Conservation (phyloP, 2,888 invertebrate species). For the Eupeodes luniger region DNA sequence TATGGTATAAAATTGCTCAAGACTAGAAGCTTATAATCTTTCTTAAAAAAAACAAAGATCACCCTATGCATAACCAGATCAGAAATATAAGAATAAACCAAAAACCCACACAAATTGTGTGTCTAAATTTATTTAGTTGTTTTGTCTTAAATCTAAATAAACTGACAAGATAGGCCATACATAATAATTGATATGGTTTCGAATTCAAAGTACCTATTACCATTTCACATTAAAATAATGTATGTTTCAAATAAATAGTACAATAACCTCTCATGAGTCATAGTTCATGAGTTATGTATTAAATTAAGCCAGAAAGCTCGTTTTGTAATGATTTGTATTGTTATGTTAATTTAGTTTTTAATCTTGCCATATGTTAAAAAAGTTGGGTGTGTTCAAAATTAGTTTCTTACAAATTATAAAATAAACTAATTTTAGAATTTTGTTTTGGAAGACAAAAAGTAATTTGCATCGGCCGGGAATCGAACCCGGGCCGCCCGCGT, state of each 20-base stretch:
- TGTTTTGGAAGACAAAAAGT: slow-evolving; percentile 18
- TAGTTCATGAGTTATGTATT: too few species aligned
- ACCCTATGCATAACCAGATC: not conserved
- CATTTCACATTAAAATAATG: too few species aligned
- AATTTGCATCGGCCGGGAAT: slow-evolving; percentile 74
- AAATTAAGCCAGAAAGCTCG: too few species aligned
- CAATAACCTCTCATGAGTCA: too few species aligned
- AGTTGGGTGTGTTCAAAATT: too few species aligned
- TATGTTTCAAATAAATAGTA: too few species aligned
- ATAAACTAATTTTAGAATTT: too few species aligned
- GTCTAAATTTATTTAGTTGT: not conserved
- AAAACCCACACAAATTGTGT: slow-evolving; percentile 1
- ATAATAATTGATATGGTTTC: not conserved
- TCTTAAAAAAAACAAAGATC: not conserved
- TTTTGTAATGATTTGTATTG: too few species aligned
- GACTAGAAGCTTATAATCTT: slow-evolving; percentile 14
- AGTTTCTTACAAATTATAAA: too few species aligned
- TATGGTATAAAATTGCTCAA: not conserved
- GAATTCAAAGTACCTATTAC: not conserved
- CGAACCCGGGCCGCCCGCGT: slow-evolving; percentile 76
- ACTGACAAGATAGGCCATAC: not conserved
- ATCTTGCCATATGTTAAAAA: too few species aligned
- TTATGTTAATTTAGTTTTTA: too few species aligned
- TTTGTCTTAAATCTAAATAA: not conserved
- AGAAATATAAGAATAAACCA: not conserved